These are phyloP conservation scores for Leptodactylus fallax DNA, from an alignment of 2,797 vertebrate species.

Conservation along the genomic window DNA sequence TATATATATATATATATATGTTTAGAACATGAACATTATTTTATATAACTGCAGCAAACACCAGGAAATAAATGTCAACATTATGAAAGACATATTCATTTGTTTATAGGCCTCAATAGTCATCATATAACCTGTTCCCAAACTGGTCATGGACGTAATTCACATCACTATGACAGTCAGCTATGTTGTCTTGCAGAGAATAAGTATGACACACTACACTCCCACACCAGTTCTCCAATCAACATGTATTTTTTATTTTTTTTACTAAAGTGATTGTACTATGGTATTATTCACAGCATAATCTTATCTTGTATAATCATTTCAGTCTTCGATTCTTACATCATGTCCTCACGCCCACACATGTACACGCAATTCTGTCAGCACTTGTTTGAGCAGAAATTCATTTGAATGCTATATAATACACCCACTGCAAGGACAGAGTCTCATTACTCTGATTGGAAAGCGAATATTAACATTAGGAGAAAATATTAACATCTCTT, in stretches of 20 bases:
- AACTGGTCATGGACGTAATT: constrained; percentile 22
- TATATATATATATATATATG: no score
- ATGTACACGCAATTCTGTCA: constrained; percentile 34
- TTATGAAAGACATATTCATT: neutral
- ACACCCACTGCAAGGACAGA: neutral
- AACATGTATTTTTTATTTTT: constrained; percentile 16
- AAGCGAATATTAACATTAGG: neutral
- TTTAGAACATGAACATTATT: neutral
- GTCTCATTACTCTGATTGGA: neutral
- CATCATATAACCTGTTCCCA: neutral
- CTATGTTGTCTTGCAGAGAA: constrained; percentile 13
- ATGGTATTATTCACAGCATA: constrained; percentile 21
- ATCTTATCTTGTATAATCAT: constrained; percentile 34
- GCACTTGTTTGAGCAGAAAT: constrained; percentile 21
- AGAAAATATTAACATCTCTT: neutral
- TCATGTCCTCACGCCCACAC: constrained; percentile 31
- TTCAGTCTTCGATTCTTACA: constrained; percentile 18
- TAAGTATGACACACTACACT: constrained; percentile 28
- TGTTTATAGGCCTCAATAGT: neutral
- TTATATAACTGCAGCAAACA: neutral
- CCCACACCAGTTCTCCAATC: neutral
- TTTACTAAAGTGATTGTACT: neutral
- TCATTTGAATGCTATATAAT: constrained; percentile 32
- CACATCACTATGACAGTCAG: neutral
- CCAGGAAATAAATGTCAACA: neutral